Base-by-base conservation (phyloP, 2,113 vertebrate species). In the Atlantisia rogersi region DNA sequence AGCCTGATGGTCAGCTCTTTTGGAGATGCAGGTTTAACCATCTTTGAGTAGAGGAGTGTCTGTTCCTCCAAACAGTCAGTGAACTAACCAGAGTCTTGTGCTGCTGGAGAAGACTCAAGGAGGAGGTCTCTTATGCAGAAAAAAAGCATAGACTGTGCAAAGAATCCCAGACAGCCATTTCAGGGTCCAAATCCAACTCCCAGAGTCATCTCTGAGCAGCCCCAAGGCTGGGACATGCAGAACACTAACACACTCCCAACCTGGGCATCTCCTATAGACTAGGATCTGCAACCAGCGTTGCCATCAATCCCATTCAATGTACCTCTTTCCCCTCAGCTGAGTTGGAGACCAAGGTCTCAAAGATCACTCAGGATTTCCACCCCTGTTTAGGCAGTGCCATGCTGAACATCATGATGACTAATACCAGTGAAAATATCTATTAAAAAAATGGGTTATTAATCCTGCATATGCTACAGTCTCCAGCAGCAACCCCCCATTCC, bases 371-470 rank as follows among this genome's bases (percentile, higher is more conserved):
- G 39, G 53, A 55, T 89, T 93, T 32, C 55, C 42, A 29, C 4
- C 13, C 17, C 3, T 7, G 1, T 18, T 46, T 39, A 40, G 64
- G 69, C 29, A 77, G 24, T 16, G 42, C 53, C 39, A 63, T 21
- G 44, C 53, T 73, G 73, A 81, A 20, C 59, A 14, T 60, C 63
- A 8, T 1, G 0, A 2, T 3, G 19, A 32, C 3, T 10, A 50
- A 25, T 52, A 50, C 18, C 64, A 56, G 20, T 29, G 15, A 29
- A 37, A 64, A 37, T 16, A 37, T 8, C 14, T 53, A 26, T 37
- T 64, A 21, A 40, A 18, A 22, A 37, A 16, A 3, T 1, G 6
- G 58, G 9, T 32, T 37, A 10, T 0, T 53, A 20, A 12, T 24
- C 55, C 50, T 60, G 16, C 9, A 14, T 10, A 3, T 32, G n/a